phyloP scores from a whole-genome alignment of 2,888 invertebrate species.

The Antitype chi region DNA sequence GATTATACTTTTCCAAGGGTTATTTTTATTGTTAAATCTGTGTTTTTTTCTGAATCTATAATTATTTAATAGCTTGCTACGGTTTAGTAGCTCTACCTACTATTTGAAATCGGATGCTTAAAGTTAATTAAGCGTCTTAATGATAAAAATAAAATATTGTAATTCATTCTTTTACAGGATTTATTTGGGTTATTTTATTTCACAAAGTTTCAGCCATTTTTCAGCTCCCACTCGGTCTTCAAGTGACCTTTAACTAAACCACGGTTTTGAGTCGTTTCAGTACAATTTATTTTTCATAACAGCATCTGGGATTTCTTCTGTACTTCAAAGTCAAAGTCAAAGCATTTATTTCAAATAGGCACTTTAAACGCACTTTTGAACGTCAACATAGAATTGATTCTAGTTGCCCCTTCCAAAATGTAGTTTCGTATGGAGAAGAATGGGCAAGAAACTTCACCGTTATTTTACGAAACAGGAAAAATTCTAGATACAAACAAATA shows the following conservation, averaged over 20 bases:
- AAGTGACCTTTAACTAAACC: conserved; percentile 16
- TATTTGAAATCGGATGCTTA: not conserved
- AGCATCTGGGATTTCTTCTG: too few species aligned
- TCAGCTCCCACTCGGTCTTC: conserved; percentile 1
- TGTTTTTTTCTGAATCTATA: not conserved
- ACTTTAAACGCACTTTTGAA: too few species aligned
- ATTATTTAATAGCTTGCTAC: not conserved
- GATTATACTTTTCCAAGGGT: not conserved
- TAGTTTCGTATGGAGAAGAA: too few species aligned
- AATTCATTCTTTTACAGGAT: not conserved
- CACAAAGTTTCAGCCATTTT: conserved; percentile 9
- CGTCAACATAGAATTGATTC: too few species aligned
- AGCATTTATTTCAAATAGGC: too few species aligned
- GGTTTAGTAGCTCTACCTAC: not conserved
- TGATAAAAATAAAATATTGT: not conserved
- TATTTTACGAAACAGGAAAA: not conserved
- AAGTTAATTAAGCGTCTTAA: not conserved
- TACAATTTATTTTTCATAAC: conserved; percentile 2
- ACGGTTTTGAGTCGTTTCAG: conserved; percentile 6
- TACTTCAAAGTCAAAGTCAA: too few species aligned
- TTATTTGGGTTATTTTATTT: conserved; percentile 14
- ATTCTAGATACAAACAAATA: not conserved
- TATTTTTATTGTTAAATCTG: not conserved
- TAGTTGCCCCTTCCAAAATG: too few species aligned
- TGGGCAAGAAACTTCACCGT: too few species aligned